Evolutionary conservation across 2,113 vertebrate species (phyloP), one percentile per base, ranked within the genome.

Genomic region (Caloenas nicobarica): DNA sequence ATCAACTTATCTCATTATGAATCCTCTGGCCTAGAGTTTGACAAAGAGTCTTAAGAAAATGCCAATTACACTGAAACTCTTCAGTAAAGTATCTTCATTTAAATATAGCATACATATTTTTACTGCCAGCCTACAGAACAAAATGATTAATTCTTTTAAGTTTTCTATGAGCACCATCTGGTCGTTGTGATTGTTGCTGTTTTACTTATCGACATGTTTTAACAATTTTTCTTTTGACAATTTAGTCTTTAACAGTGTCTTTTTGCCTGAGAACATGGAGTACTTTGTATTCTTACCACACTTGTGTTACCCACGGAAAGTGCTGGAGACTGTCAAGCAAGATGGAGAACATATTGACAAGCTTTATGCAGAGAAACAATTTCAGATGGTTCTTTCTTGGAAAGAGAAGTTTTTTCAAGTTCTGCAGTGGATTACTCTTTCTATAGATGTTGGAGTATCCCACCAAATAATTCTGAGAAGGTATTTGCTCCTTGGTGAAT

Each of bases 121-220:
- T 92, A 60, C 72, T 81, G 82, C 62, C 72, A 95, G 64, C 86
- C 89, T 87, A 71, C 68, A 56, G 77, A 95, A 65, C 40, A 44
- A 16, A 64, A 72, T 74, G 44, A 95, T 92, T 91, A 92, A 91
- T 87, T 93, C 81, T 78, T 87, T 81, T 29, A 72, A 18, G 65
- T 69, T 74, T 91, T 84, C 81, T 68, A 57, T 36, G 53, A 91
- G 87, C 69, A 89, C 96, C 91, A 94, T 95, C 92, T 97, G 93
- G 68, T 62, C 1, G 0, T 48, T 11, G 2, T n/a, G 68, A 65
- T 58, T 90, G 85, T 81, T 86, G 82, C 80, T 88, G 50, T 93
- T 95, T 94, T 86, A 86, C 88, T 91, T 54, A 80, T 38, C 91
- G 93, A 38, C 86, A 65, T 48, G 48, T 65, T 86, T 76, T 34